phyloP scores from a whole-genome alignment of 2,888 invertebrate genomes.

The Orthonevra nobilis region DNA sequence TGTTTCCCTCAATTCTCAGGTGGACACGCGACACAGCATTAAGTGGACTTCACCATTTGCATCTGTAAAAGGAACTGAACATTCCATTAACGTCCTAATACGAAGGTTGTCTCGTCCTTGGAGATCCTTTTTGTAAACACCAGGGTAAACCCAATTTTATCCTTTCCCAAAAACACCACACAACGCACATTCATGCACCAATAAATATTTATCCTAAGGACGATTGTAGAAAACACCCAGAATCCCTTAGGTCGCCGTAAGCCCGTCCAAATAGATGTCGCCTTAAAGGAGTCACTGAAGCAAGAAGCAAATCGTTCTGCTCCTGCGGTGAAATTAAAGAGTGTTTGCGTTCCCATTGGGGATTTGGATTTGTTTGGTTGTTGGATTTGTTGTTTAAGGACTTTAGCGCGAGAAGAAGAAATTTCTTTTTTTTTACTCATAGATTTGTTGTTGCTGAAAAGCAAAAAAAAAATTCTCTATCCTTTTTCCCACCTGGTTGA shows the following conservation, averaged over 20 bases:
- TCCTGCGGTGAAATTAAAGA: conserved; percentile 32
- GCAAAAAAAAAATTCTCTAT: too few relatives aligned
- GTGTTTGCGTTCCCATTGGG: conserved; percentile 25
- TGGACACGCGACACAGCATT: conserved; percentile 37
- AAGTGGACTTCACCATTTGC: background rate
- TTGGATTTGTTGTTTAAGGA: conserved; percentile 26
- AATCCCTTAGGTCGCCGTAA: background rate
- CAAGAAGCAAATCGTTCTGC: conserved; percentile 21
- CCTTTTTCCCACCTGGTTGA: conserved; percentile 15
- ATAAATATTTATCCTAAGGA: conserved; percentile 40
- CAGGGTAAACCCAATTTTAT: conserved; percentile 15
- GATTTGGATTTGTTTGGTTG: conserved; percentile 20
- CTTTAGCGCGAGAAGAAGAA: conserved; percentile 3
- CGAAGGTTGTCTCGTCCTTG: too few relatives aligned
- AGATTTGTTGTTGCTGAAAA: conserved; percentile 14
- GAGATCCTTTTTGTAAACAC: conserved; percentile 1
- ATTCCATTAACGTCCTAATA: background rate
- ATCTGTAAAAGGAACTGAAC: background rate
- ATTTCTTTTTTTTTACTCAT: background rate
- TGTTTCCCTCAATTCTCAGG: conserved; percentile 6
- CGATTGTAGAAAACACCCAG: conserved; percentile 17
- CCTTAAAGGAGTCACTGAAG: conserved; percentile 7
- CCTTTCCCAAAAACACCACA: background rate
- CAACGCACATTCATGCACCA: background rate
- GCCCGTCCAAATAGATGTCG: conserved; percentile 9